A percentile compares a stretch with the other conserved stretches of the same genome.
These are phyloP conservation scores for Stegana nigrithorax DNA, from an alignment of 2,888 invertebrate genomes.

Conservation along the genomic window DNA sequence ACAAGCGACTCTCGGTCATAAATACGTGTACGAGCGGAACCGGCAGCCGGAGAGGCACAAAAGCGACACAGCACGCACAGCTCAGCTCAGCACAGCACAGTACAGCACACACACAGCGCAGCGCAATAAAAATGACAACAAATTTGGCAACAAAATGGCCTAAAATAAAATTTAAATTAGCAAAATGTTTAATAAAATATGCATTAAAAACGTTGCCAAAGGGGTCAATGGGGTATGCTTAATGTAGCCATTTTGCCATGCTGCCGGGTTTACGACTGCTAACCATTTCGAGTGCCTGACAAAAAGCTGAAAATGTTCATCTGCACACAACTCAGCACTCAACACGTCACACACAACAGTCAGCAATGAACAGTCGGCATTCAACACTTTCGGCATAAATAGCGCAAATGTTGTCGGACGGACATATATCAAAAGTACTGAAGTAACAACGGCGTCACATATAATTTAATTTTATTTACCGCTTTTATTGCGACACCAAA, in stretches of 20 bases:
- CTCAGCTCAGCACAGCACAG: neutral
- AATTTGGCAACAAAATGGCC: slow-evolving; percentile 60
- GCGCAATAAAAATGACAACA: slow-evolving; percentile 52
- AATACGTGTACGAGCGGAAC: too few relatives aligned
- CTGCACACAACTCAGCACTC: too few relatives aligned
- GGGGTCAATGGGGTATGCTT: neutral
- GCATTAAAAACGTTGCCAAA: slow-evolving; percentile 30
- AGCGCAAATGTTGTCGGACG: too few relatives aligned
- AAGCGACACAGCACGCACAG: too few relatives aligned
- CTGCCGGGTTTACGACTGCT: too few relatives aligned
- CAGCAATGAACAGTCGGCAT: too few relatives aligned
- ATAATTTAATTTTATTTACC: slow-evolving; percentile 3
- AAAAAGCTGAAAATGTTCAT: too few relatives aligned
- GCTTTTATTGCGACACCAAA: neutral
- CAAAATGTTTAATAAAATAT: slow-evolving; percentile 27
- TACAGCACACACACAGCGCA: neutral
- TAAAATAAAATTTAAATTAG: slow-evolving; percentile 60
- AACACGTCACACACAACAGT: too few relatives aligned
- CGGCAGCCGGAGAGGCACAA: too few relatives aligned
- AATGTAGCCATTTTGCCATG: too few relatives aligned
- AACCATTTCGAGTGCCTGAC: too few relatives aligned
- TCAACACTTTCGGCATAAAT: too few relatives aligned
- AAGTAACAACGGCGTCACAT: neutral
- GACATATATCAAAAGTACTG: neutral
- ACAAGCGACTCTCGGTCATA: slow-evolving; percentile 33